Base-by-base conservation (phyloP, 2,888 invertebrate species). In the Lasioglossum villosulum region DNA sequence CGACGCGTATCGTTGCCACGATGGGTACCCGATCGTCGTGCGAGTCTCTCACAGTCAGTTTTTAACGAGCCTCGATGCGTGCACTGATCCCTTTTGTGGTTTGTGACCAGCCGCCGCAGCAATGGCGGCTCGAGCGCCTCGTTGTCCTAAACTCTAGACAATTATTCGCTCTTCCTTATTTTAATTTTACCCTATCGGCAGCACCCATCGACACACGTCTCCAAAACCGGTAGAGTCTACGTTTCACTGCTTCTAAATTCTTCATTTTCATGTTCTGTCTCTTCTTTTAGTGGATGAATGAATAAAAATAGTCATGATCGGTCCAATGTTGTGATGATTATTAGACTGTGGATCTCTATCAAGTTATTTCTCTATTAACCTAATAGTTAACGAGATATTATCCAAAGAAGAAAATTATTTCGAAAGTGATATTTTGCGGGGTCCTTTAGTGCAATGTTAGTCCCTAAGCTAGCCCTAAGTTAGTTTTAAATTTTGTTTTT, bases 31-130 rank as follows among this genome's bases (percentile, higher is more conserved):
- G 63, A 66, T 66, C 63, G 8, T 30, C 63, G 16, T 34, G 34
- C 30, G 16, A 66, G 63, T 66, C 63, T 63, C 63, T 34, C 63
- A 66, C 63, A 66, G 59, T 66, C 30, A 30, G 30, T 66, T 66
- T 30, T 66, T 66, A 66, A 66, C 63, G 63, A 34, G 63, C 34
- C 19, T 34, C 63, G 30, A 30, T 66, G 63, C 63, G 30, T 66
- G 14, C 27, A 27, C 30, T 66, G 63, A 66, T 66, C 19, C 34
- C 30, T 66, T 34, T 34, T 66, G 30, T 66, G 59, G 10, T 27
- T 12, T 52, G 52, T 10, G 59, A 14, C 27, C 42, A 42, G 42
- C 59, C 63, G 63, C 63, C 63, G 34, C 30, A 34, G 63, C 19
- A 34, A 66, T 66, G 63, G 63, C 34, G 63, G 34, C 63, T 14